These are phyloP conservation scores for Phrynocephalus vlangalii DNA, from an alignment of 2,797 vertebrate genomes.

Conservation along the genomic window DNA sequence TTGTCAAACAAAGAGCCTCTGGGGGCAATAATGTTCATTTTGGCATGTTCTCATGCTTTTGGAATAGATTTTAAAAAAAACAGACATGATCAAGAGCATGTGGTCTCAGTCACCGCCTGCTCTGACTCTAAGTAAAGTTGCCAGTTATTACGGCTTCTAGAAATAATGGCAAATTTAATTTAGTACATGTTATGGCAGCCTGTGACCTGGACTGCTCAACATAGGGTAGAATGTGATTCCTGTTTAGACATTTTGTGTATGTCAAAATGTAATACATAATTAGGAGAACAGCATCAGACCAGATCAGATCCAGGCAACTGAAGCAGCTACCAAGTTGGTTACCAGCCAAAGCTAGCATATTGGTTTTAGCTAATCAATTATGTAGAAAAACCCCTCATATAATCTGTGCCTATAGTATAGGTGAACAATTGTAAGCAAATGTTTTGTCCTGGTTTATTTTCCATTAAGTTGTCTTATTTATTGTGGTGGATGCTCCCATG, in stretches of 20 bases:
- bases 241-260: not conserved
- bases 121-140: not conserved
- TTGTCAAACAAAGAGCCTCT: too few species aligned
- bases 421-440: too few species aligned
- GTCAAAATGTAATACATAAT: not conserved
- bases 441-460: not conserved
- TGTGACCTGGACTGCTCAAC: not conserved
- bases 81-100: too few species aligned
- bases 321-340: not conserved
- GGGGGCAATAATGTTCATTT: too few species aligned
- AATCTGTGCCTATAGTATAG: not conserved
- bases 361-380: too few species aligned
- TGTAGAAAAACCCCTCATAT: not conserved
- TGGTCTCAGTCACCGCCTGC: too few species aligned
- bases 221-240: not conserved
- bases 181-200: not conserved
- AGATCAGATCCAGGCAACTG: not conserved
- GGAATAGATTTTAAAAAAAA: too few species aligned
- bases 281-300: too few species aligned
- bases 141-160: not conserved
- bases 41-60: too few species aligned
- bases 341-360: not conserved
- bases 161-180: not conserved
- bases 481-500: not conserved
- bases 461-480: not conserved